Evolutionary conservation across 2,113 vertebrate genomes (phyloP).

Genomic region (Maccullochella peelii): DNA sequence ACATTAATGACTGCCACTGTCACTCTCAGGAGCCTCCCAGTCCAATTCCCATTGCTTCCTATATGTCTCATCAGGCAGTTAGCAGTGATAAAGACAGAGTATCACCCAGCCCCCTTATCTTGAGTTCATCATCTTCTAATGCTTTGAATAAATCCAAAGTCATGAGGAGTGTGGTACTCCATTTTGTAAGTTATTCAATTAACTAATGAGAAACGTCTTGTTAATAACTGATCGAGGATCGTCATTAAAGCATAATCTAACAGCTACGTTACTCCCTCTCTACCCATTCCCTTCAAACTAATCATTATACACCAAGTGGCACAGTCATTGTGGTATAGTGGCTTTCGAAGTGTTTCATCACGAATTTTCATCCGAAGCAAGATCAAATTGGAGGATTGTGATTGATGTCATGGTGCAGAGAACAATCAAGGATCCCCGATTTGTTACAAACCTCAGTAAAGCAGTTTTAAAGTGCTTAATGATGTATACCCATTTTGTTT

Average conservation of each 20-base stretch:
- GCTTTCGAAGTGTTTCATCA: slow-evolving; percentile 57
- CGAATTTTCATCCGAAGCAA: slow-evolving; percentile 44
- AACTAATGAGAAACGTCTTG: slow-evolving; percentile 73
- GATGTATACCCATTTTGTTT: slow-evolving; percentile 82
- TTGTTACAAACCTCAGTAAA: slow-evolving; percentile 56
- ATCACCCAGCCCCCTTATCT: slow-evolving; percentile 61
- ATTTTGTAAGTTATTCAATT: slow-evolving; percentile 75
- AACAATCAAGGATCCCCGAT: slow-evolving; percentile 62
- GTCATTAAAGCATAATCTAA: slow-evolving; percentile 66
- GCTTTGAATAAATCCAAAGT: slow-evolving; percentile 68
- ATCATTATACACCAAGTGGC: slow-evolving; percentile 61
- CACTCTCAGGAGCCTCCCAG: slow-evolving; percentile 29
- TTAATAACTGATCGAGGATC: slow-evolving; percentile 72
- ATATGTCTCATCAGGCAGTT: slow-evolving; percentile 57
- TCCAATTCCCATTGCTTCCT: slow-evolving; percentile 43
- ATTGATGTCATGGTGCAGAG: slow-evolving; percentile 55
- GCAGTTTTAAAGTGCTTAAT: slow-evolving; percentile 76
- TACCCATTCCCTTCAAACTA: slow-evolving; percentile 34
- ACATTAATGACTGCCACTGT: slow-evolving; percentile 51
- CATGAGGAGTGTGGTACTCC: slow-evolving; percentile 35
- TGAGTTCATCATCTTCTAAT: slow-evolving; percentile 65
- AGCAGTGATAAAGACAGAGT: slow-evolving; percentile 58
- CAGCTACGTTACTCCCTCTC: slow-evolving; percentile 22
- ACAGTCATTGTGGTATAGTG: slow-evolving; percentile 29
- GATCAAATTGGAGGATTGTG: slow-evolving; percentile 62